A percentile compares a stretch with the other conserved stretches of the same genome.
Conservation (phyloP, 2,888 invertebrate species). For the Dione juno region DNA sequence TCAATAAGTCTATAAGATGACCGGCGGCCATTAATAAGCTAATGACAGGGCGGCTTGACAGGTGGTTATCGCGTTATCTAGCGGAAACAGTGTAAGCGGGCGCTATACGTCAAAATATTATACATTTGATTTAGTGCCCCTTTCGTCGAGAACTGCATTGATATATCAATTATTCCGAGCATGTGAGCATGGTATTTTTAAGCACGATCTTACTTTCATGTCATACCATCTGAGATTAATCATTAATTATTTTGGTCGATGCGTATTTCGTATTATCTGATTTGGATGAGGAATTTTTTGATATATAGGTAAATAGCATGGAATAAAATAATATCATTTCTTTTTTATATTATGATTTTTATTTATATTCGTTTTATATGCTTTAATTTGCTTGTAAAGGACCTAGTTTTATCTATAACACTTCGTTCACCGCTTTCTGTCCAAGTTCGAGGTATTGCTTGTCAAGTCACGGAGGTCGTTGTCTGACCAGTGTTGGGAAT, state of each 20-base stretch:
- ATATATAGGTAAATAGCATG: conserved; percentile 49
- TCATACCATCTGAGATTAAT: conserved; percentile 75
- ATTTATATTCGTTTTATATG: too few species aligned
- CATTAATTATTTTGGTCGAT: conserved; percentile 76
- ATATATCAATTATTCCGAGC: conserved; percentile 81
- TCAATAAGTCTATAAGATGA: conserved; percentile 59
- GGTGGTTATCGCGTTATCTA: conserved; percentile 81
- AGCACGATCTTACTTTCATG: conserved; percentile 80
- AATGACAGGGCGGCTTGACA: conserved; percentile 81
- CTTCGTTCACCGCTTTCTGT: too few species aligned
- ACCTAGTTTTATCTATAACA: too few species aligned
- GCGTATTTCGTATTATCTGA: conserved; percentile 75
- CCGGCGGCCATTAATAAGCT: conserved; percentile 74
- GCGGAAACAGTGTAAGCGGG: conserved; percentile 75
- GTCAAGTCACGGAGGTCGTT: too few species aligned
- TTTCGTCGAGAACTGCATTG: conserved; percentile 76
- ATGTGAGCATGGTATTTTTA: conserved; percentile 78
- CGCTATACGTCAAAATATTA: conserved; percentile 80
- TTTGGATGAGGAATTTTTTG: conserved; percentile 68
- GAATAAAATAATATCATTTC: not conserved
- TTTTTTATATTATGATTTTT: too few species aligned
- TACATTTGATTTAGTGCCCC: conserved; percentile 80
- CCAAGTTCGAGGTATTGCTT: too few species aligned
- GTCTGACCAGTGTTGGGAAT: too few species aligned
- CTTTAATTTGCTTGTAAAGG: too few species aligned